Evolutionary conservation across 2,797 vertebrate genomes (phyloP).

Genomic region (Cuculus canorus): DNA sequence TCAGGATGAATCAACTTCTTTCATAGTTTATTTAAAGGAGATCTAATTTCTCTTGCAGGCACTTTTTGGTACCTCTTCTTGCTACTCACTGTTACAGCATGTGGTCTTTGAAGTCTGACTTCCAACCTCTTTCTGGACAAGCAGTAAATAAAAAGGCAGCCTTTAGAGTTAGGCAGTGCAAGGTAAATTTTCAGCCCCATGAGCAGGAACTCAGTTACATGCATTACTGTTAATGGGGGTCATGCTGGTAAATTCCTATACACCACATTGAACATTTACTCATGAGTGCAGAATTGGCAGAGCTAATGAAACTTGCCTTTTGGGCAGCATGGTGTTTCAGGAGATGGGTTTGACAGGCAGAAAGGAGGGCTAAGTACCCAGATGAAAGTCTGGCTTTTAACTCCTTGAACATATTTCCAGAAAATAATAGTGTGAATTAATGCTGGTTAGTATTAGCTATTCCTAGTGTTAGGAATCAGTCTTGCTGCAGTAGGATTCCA

Average conservation of each 20-base stretch:
- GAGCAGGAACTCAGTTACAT: constrained; percentile 59
- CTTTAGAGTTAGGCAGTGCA: neutral
- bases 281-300: constrained; percentile 60
- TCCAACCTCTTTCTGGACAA: neutral
- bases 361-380: constrained; percentile 42
- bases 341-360: constrained; percentile 57
- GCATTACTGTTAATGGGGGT: constrained; percentile 51
- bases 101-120: constrained; percentile 62
- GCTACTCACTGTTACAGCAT: constrained; percentile 29
- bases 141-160: constrained; percentile 26
- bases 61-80: constrained; percentile 15
- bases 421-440: constrained; percentile 31
- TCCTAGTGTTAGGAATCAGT: constrained; percentile 19
- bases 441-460: constrained; percentile 16
- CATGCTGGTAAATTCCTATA: constrained; percentile 71
- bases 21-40: neutral
- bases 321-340: constrained; percentile 22
- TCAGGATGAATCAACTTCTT: neutral
- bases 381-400: constrained; percentile 57
- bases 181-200: constrained; percentile 50
- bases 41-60: neutral
- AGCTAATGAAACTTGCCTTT: constrained; percentile 69
- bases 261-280: constrained; percentile 60
- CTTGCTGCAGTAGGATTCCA: constrained; percentile 16
- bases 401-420: constrained; percentile 43